A percentile compares a stretch with the other conserved stretches of the same genome.
These are phyloP conservation scores for Macroramphosus scolopax DNA, from an alignment of 2,797 vertebrate species.

Conservation along the genomic window DNA sequence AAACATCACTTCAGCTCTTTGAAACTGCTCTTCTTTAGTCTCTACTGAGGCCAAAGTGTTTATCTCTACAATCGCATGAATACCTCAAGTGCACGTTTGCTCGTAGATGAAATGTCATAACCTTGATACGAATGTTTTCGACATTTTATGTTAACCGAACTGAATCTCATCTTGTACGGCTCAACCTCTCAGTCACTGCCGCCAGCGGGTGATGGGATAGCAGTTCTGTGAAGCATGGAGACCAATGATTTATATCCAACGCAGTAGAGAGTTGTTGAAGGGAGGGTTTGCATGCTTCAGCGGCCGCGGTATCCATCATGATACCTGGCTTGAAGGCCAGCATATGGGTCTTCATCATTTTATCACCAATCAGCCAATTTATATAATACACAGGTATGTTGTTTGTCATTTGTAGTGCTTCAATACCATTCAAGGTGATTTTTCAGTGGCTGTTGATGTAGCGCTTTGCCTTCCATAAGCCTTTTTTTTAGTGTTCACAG, in stretches of 20 bases:
- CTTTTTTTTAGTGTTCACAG: constrained; percentile 33
- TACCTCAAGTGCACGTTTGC: constrained; percentile 5
- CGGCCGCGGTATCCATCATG: constrained; percentile 18
- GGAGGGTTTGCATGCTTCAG: constrained; percentile 19
- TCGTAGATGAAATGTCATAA: constrained; percentile 6
- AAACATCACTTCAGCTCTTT: no score
- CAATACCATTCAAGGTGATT: not conserved
- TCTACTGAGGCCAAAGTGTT: not conserved
- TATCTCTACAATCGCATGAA: not conserved
- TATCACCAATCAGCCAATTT: not conserved
- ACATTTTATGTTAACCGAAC: constrained; percentile 16
- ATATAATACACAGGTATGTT: constrained; percentile 5
- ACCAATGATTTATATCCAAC: constrained; percentile 33
- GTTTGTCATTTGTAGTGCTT: constrained; percentile 11
- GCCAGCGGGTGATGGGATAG: constrained; percentile 45
- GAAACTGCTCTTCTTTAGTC: not conserved
- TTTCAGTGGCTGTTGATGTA: constrained; percentile 1
- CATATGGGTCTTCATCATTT: constrained; percentile 12
- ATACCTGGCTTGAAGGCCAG: constrained; percentile 10
- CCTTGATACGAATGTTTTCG: not conserved
- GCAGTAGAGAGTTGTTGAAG: constrained; percentile 23
- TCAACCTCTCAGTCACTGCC: constrained; percentile 22
- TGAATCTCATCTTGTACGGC: constrained; percentile 4
- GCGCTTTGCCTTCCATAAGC: constrained; percentile 9
- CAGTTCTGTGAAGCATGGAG: constrained; percentile 44